phyloP scores from a whole-genome alignment of 2,113 vertebrate genomes.

The Vicugna pacos region DNA sequence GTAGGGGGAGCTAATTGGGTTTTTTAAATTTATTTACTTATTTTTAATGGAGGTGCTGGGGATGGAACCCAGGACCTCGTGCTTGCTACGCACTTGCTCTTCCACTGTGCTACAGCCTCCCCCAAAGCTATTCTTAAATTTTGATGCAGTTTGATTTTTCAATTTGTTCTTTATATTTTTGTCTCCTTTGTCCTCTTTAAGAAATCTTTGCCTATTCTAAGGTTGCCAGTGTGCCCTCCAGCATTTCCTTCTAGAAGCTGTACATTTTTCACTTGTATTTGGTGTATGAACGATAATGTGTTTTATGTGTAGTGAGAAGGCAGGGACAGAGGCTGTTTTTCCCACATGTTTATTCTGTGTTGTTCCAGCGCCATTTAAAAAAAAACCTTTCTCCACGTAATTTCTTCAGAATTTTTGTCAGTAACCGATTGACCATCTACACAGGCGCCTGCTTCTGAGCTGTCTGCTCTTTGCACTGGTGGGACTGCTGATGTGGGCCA shows the following conservation, averaged over 20 bases:
- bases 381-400: neutral
- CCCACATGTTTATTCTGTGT: neutral
- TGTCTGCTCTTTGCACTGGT: neutral
- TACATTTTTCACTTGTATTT: neutral
- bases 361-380: neutral
- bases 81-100: too few species aligned
- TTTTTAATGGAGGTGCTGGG: too few species aligned
- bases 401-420: neutral
- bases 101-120: too few species aligned
- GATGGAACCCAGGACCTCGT: too few species aligned
- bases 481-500: fast-evolving
- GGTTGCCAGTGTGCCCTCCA: neutral
- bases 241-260: neutral
- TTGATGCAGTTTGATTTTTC: neutral
- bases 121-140: neutral
- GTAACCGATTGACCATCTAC: neutral
- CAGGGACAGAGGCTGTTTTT: neutral
- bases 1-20: too few species aligned
- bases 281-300: neutral
- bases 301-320: neutral
- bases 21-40: too few species aligned
- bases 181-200: neutral
- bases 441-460: neutral
- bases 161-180: neutral
- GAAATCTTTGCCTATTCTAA: neutral